Base-by-base conservation (phyloP, 1,140 invertebrate genomes). In the Zaprionus capensis region DNA sequence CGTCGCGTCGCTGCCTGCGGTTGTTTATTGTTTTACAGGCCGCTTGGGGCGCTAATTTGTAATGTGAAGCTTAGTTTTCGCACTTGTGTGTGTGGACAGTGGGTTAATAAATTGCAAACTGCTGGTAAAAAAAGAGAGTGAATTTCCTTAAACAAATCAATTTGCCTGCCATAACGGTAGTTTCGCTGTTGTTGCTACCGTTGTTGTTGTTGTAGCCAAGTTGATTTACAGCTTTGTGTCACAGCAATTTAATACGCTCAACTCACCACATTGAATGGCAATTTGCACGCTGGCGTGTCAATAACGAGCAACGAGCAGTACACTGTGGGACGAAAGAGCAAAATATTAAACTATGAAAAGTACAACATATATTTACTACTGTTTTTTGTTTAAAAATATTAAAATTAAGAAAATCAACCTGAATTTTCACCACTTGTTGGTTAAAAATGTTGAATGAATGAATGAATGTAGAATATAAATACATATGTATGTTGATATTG, bases 41-140 rank as follows among this genome's bases (percentile, higher is more conserved):
- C 84, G 84, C 84, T 81, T 76, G 83, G 81, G 83, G 81, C 84
- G 83, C 84, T 87, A 87, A 87, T 88, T 87, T 88, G 80, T 86
- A 70, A 78, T 78, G 76, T 61, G 84, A 69, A 67, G 75, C 59
- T 78, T 71, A 63, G 71, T 65, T 71, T 74, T 58, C 67, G 78
- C 75, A 68, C 61, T 46, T 55, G 59, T 61, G 62, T 67, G 63
- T 55, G 51, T 57, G 66, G 65, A 79, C 69, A 82, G 69, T 76
- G 65, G 65, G 26, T 69, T 68, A 67, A 41, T 69, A 44, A 58
- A 57, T 67, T 17, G 9, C 34, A 31, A 15, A 34, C 38, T 61
- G 28, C 34, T 53, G 41, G 44, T 3, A 11, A 51, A 22, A 51
- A 51, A 20, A 20, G 28, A 20, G 9, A 11, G 9, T 51, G 20